Evolutionary conservation across 1,140 invertebrate genomes (phyloP).

Genomic region (Pemphigus obesinymphae): DNA sequence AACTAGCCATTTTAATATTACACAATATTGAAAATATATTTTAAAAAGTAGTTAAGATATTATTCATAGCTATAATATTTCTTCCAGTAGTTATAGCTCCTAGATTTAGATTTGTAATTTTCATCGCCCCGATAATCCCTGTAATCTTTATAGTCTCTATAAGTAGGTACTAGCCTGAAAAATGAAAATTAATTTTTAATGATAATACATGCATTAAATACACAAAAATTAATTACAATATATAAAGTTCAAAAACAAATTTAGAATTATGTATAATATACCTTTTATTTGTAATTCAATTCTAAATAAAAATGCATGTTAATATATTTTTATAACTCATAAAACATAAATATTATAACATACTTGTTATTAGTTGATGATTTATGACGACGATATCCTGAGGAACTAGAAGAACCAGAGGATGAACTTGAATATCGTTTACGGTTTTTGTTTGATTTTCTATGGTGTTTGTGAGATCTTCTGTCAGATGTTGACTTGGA

Average conservation of each 20-base stretch:
- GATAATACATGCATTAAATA: background rate
- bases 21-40: background rate
- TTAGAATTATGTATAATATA: background rate
- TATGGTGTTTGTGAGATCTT: conserved; percentile 18
- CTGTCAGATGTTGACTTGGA: conserved; percentile 30
- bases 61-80: conserved; percentile 27
- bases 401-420: conserved; percentile 23
- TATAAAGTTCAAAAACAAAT: background rate
- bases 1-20: background rate
- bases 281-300: background rate
- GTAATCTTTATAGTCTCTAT: conserved; percentile 18
- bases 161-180: conserved; percentile 29
- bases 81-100: conserved; percentile 22
- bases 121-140: conserved; percentile 24
- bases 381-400: conserved; percentile 37
- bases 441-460: conserved; percentile 17
- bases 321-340: background rate
- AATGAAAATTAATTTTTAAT: background rate
- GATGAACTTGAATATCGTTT: conserved; percentile 34
- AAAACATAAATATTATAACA: background rate
- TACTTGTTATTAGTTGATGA: conserved; percentile 33
- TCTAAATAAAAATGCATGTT: background rate
- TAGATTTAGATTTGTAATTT: conserved; percentile 23
- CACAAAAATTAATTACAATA: background rate
- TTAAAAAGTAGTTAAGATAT: background rate